Conservation (phyloP, 2,797 vertebrate genomes). For the Pyrocephalus nanus region DNA sequence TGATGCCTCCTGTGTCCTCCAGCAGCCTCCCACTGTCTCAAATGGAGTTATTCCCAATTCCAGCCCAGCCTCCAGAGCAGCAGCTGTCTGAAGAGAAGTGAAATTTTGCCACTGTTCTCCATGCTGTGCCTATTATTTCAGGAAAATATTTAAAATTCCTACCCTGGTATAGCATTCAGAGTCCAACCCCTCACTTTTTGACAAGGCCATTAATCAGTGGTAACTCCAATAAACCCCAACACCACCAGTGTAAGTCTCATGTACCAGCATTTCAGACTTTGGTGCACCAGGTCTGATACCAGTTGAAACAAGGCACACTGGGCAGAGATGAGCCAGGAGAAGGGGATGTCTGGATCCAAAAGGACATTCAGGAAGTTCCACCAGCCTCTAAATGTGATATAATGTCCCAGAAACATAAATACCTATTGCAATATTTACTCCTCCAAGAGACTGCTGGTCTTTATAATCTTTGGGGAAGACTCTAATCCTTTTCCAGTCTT, state of each 20-base stretch:
- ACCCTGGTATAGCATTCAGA: not conserved
- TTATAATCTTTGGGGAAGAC: not conserved
- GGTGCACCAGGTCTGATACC: not conserved
- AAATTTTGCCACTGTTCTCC: not conserved
- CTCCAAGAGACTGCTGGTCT: not conserved
- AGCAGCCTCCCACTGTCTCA: not conserved
- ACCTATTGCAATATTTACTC: not conserved
- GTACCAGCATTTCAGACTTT: not conserved
- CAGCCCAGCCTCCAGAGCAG: not conserved
- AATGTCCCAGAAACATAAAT: not conserved
- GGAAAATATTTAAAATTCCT: not conserved
- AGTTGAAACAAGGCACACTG: not conserved
- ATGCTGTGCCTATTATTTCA: not conserved
- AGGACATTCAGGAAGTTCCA: not conserved
- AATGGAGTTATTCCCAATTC: not conserved
- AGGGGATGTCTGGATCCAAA: not conserved
- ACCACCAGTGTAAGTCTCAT: not conserved
- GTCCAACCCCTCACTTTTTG: not conserved
- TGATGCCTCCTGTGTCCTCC: not conserved
- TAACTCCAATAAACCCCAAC: not conserved
- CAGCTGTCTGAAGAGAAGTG: not conserved
- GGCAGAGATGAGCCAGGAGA: not conserved
- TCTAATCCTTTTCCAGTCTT: not conserved
- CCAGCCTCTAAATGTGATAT: not conserved
- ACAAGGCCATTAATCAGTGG: not conserved